phyloP scores from a whole-genome alignment of 2,888 invertebrate genomes.

The Ceratothoa steindachneri region DNA sequence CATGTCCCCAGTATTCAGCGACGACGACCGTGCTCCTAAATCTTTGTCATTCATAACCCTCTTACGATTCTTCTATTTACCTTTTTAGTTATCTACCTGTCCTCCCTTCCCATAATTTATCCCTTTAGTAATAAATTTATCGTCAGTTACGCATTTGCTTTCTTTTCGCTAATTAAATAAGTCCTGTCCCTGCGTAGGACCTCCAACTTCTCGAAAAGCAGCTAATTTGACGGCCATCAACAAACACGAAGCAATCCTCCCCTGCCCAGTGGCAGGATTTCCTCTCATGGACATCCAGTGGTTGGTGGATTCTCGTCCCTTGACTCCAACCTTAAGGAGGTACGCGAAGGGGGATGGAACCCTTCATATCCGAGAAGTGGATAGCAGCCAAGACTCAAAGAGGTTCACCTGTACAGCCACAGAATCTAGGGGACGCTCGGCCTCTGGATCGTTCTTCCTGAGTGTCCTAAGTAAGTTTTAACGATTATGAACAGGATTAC shows the following conservation, averaged over 20 bases:
- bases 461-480: slow-evolving; percentile 46
- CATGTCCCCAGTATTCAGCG: too few species aligned
- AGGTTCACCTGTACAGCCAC: slow-evolving; percentile 41
- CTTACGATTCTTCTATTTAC: too few species aligned
- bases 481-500: too few species aligned
- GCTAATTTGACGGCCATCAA: slow-evolving; percentile 68
- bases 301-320: slow-evolving; percentile 62
- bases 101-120: too few species aligned
- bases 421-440: slow-evolving; percentile 26
- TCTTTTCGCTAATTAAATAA: too few species aligned
- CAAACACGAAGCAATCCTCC: slow-evolving; percentile 68
- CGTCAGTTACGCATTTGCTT: too few species aligned
- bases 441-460: slow-evolving; percentile 48
- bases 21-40: too few species aligned
- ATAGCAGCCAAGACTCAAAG: slow-evolving; percentile 29
- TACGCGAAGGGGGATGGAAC: slow-evolving; percentile 37
- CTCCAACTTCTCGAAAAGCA: slow-evolving; percentile 56
- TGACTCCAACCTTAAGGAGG: slow-evolving; percentile 32
- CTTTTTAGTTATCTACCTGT: too few species aligned
- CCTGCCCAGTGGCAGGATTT: slow-evolving; percentile 81
- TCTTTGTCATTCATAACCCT: too few species aligned
- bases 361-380: slow-evolving; percentile 31
- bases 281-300: slow-evolving; percentile 77
- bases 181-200: slow-evolving; percentile 53
- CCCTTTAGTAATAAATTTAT: too few species aligned